Conservation (phyloP, 2,797 vertebrate genomes). For the Dendrocincla fuliginosa region DNA sequence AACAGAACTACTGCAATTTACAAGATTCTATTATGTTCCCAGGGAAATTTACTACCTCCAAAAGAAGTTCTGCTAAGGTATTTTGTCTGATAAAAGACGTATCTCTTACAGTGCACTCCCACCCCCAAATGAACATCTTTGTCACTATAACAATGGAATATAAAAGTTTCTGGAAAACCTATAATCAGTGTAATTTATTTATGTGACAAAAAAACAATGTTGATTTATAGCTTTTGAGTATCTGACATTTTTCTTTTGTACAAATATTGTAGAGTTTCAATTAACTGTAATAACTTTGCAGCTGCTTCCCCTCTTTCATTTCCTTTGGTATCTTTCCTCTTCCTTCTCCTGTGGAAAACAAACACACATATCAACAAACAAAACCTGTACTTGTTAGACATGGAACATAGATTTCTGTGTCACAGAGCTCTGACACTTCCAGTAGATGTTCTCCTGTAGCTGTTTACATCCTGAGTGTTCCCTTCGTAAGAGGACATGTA, state of each 20-base stretch:
- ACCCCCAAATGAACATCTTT: not conserved
- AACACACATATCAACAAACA: not conserved
- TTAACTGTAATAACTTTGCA: not conserved
- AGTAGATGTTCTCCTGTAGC: not conserved
- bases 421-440: not conserved
- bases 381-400: not conserved
- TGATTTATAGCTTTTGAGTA: not conserved
- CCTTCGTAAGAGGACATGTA: not conserved
- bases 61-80: not conserved
- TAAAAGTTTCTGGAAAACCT: not conserved
- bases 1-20: not conserved
- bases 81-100: not conserved
- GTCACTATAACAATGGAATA: not conserved
- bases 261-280: not conserved
- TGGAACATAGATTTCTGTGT: not conserved
- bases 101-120: not conserved
- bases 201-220: not conserved
- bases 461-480: not conserved
- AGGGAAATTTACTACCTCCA: not conserved
- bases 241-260: not conserved
- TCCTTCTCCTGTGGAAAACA: not conserved
- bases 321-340: not conserved
- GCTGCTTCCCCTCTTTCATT: not conserved
- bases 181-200: not conserved
- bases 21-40: not conserved